Evolutionary conservation across 2,888 invertebrate genomes (phyloP), one percentile per base, ranked within the genome.

Genomic region (Lymantria monacha): DNA sequence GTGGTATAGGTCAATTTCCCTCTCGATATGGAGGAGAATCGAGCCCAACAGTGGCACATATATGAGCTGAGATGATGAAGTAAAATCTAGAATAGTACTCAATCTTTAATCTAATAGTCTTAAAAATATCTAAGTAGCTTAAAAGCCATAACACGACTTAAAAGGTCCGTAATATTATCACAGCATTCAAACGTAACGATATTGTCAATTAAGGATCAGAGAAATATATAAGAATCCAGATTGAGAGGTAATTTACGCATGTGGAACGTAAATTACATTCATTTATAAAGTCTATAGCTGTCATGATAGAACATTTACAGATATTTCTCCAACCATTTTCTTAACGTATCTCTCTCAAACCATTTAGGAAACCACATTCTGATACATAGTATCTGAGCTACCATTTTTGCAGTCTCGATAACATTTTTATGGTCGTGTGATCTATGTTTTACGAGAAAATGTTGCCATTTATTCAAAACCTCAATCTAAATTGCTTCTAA

Each of bases 381-480:
- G 57, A 55, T 44, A 58, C 46, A 56, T 55, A 57, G 51, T 51
- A 44, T 42, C 13, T 33, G 42, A 51, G 43, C 60, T 60, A 46
- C 54, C 44, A 51, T 58, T 57, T 51, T 54, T 56, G 43, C 60
- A 56, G 46, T 51, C 30, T 50, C 55, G 50, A 60, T 62, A 69
- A 53, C 52, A 44, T 43, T 55, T 66, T 69, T 69, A 66, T 55
- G 48, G 13, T 59, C 65, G 30, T 48, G 40, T 43, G 55, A 56
- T 55, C 49, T 54, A 51, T 54, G 54, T 56, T 64, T 67, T 64
- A 67, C 68, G 62, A 51, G 58, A 33, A 53, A 55, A 49, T 52
- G 52, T 64, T 56, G 42, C 47, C 49, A 64, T 67, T 64, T 58
- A 58, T 50, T 55, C 44, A 51, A 42, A 50, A 53, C 67, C 50